Base-by-base conservation (phyloP, 2,888 invertebrate genomes). In the Herminia tarsipennalis region DNA sequence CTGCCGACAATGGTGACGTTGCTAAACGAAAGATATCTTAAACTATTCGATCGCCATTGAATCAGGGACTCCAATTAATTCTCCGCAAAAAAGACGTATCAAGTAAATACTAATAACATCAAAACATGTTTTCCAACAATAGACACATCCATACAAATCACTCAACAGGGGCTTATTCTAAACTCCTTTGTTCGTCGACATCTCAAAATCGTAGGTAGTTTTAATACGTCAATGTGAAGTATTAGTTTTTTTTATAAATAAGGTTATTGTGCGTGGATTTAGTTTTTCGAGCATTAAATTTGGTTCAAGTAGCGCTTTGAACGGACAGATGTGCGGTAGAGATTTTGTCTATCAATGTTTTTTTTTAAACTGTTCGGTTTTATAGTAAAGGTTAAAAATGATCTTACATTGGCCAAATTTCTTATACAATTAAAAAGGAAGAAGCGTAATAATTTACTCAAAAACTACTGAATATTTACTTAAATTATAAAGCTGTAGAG, bases 261-360 rank as follows among this genome's bases (percentile, higher is more conserved):
- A 13, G 43, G 37, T 52, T 50, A 55, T 66, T 64, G 66, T 65
- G 41, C 41, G 21, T 24, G 54, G 63, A 49, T 65, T 55, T 55
- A 48, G 52, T 73, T 75, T 70, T 77, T 82, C 80, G 62, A 78
- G 83, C 87, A 80, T 70, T 63, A 83, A 88, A 89, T 86, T 84
- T 84, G 66, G 65, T 81, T 78, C 83, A 78, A 85, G 83, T 78
- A 78, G 80, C 48, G 5, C 74, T 53, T 76, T 64, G 70, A 62
- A 45, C 18, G 39, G 30, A 41, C 54, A 54, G 78, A 80, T 82
- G 83, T 83, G 69, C 41, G 39, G 41, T 33, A 39, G 42, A 55
- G 55, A 49, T 17, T 28, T 14, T 51, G 10, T 21, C 18, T n/a
- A 13, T 21, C 20, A 6, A 16, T 35, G 2, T 22, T 14, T 30